Evolutionary conservation across 2,113 vertebrate species (phyloP).

Genomic region (Lathamus discolor): DNA sequence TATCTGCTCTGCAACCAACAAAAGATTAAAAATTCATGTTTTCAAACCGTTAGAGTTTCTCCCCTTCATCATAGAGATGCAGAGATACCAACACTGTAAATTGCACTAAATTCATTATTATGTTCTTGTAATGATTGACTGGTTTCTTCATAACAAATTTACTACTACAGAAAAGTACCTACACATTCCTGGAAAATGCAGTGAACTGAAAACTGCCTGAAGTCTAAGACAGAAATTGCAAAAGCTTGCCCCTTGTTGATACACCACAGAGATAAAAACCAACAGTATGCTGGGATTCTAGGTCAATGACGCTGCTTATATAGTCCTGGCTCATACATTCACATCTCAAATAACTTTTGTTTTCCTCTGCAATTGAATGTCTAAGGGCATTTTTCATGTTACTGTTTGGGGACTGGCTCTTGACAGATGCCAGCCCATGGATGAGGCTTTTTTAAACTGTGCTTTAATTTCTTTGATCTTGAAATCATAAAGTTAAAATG

Average conservation of each 20-base stretch:
- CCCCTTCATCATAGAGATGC: neutral
- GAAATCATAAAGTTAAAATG: neutral
- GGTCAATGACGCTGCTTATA: neutral
- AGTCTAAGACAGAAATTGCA: neutral
- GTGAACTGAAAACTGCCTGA: neutral
- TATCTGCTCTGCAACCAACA: neutral
- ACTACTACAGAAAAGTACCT: neutral
- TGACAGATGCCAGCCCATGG: neutral
- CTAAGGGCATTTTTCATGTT: neutral
- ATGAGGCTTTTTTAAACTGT: neutral
- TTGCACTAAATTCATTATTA: slow-evolving; percentile 4
- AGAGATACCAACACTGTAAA: slow-evolving; percentile 4
- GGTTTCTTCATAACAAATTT: slow-evolving; percentile 30
- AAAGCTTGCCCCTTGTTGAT: neutral
- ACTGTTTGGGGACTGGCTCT: neutral
- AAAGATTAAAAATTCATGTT: slow-evolving; percentile 37
- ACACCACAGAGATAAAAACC: neutral
- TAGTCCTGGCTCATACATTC: neutral
- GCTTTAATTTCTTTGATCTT: neutral
- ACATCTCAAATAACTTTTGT: neutral
- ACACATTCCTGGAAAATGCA: neutral
- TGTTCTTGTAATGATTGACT: neutral
- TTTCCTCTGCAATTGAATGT: neutral
- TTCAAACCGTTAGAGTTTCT: neutral
- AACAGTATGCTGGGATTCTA: neutral